Evolutionary conservation across 2,113 vertebrate genomes (phyloP).

Genomic region (Rallus limicola): DNA sequence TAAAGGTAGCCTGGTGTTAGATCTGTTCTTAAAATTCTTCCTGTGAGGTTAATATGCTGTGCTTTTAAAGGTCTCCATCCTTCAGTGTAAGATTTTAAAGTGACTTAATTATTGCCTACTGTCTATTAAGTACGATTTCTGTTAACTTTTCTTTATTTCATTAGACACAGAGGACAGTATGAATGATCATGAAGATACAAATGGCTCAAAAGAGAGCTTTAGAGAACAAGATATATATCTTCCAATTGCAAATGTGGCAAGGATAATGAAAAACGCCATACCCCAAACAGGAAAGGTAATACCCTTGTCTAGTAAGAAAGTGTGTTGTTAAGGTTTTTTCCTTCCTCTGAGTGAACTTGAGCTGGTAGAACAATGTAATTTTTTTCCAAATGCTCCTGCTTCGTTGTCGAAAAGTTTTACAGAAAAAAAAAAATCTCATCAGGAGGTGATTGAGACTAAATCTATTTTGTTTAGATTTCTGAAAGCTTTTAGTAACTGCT

Average conservation of each 20-base stretch:
- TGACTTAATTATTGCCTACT: not conserved
- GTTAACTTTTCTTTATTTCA: constrained; percentile 38
- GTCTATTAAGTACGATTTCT: not conserved
- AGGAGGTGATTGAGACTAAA: not conserved
- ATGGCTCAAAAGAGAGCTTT: constrained; percentile 94
- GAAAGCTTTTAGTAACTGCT: not conserved
- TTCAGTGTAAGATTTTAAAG: not conserved
- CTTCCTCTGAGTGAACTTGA: not conserved
- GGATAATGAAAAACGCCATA: constrained; percentile 99
- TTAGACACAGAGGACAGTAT: constrained; percentile 89
- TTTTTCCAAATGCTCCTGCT: not conserved
- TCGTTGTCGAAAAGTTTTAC: not conserved
- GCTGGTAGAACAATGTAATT: not conserved
- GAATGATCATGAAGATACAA: constrained; percentile 94
- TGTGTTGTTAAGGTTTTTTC: not conserved
- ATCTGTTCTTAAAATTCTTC: not conserved
- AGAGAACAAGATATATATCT: constrained; percentile 99
- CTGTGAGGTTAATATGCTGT: not conserved
- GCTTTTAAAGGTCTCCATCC: not conserved
- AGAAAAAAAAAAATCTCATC: not conserved
- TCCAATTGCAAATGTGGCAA: constrained; percentile 96
- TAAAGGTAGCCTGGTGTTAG: not conserved
- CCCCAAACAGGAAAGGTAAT: constrained; percentile 97
- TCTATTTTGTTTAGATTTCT: not conserved
- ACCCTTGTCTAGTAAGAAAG: not conserved